These are phyloP conservation scores for Chrysochloris asiatica DNA, from an alignment of 2,113 vertebrate species.

Conservation along the genomic window DNA sequence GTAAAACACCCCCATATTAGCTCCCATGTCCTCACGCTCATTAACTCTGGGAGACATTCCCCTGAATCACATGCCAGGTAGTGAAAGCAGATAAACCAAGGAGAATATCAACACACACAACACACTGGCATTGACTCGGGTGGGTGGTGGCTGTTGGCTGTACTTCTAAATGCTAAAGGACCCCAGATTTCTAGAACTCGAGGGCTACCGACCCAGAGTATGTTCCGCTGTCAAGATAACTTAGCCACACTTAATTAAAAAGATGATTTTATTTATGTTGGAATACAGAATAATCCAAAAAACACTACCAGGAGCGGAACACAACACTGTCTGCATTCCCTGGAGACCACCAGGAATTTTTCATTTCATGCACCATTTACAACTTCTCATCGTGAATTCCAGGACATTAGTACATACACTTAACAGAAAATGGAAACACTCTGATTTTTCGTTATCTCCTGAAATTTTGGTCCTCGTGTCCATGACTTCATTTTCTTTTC, in stretches of 20 bases:
- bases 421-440: conserved; percentile 69
- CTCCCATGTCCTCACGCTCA: neutral
- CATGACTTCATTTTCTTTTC: conserved; percentile 61
- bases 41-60: neutral
- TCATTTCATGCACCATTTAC: conserved; percentile 81
- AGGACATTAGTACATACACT: conserved; percentile 57
- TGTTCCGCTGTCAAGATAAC: conserved; percentile 46
- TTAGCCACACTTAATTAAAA: neutral
- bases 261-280: neutral
- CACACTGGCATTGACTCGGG: neutral
- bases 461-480: conserved; percentile 52
- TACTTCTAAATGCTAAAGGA: neutral
- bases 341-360: conserved; percentile 73
- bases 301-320: neutral
- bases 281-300: conserved; percentile 62
- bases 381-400: conserved; percentile 72
- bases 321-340: conserved; percentile 32
- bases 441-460: conserved; percentile 60
- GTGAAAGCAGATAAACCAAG: neutral
- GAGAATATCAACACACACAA: neutral
- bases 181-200: neutral
- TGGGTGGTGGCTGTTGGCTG: neutral
- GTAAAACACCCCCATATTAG: neutral
- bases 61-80: neutral
- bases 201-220: neutral